Evolutionary conservation across 2,797 vertebrate genomes (phyloP).

Genomic region (Harpagifer antarcticus): DNA sequence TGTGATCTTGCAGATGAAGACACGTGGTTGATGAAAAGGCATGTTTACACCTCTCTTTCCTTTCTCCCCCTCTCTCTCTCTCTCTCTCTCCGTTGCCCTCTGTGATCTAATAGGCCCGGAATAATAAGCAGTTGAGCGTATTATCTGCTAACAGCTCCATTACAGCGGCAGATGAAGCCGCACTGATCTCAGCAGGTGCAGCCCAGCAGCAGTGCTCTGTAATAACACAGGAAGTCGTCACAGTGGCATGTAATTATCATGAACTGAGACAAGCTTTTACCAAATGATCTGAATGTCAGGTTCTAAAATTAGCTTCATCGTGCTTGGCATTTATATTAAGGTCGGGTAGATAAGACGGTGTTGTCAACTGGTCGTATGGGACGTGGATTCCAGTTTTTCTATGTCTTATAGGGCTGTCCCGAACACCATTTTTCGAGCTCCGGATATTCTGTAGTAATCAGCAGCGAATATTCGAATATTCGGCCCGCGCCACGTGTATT

Average conservation of each 20-base stretch:
- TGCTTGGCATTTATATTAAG: slow-evolving; percentile 42
- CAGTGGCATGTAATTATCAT: slow-evolving; percentile 73
- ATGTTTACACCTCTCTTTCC: slow-evolving; percentile 17
- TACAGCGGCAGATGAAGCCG: slow-evolving; percentile 67
- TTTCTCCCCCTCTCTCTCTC: slow-evolving; percentile 9
- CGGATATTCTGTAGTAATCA: too few relatives aligned
- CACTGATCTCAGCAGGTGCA: slow-evolving; percentile 68
- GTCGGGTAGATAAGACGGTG: slow-evolving; percentile 7
- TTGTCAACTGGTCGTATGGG: slow-evolving; percentile 1
- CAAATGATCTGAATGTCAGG: slow-evolving; percentile 35
- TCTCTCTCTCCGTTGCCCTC: slow-evolving; percentile 41
- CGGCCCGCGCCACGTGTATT: too few relatives aligned
- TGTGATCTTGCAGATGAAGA: slow-evolving; percentile 50
- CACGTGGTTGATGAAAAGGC: slow-evolving; percentile 27
- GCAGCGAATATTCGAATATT: too few relatives aligned
- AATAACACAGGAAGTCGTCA: slow-evolving; percentile 60
- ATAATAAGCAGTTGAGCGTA: slow-evolving; percentile 76
- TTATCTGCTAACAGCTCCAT: slow-evolving; percentile 75
- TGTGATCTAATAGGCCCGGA: slow-evolving; percentile 71
- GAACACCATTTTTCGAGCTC: too few relatives aligned
- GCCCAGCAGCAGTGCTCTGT: slow-evolving; percentile 29
- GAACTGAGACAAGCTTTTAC: slow-evolving; percentile 26
- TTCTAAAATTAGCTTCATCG: slow-evolving; percentile 41
- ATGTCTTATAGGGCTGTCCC: too few relatives aligned
- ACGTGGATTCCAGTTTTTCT: background rate